Conservation (phyloP, 2,797 vertebrate species). For the Cirrhinus mrigala region DNA sequence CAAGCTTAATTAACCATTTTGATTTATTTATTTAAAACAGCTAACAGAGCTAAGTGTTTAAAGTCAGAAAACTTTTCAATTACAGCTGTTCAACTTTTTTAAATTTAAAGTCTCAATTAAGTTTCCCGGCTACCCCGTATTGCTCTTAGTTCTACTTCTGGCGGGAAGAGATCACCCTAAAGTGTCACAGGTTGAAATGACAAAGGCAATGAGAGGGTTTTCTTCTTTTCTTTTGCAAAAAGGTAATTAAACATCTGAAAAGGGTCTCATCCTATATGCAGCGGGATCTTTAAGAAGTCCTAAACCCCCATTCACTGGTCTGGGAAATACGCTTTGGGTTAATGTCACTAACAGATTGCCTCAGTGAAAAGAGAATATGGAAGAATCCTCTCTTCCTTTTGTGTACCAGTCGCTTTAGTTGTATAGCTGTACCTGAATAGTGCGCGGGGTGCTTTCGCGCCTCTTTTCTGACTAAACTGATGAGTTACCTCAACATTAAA, state of each 20-base stretch:
- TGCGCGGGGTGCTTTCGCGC: slow-evolving; percentile 60
- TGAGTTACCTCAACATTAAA: neutral
- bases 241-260: slow-evolving; percentile 91
- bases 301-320: slow-evolving; percentile 84
- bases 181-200: slow-evolving; percentile 59
- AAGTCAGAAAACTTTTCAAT: neutral
- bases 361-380: slow-evolving; percentile 86
- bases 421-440: slow-evolving; percentile 76
- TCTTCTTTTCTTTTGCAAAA: slow-evolving; percentile 80
- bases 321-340: slow-evolving; percentile 88
- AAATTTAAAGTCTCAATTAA: neutral
- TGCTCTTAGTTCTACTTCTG: slow-evolving; percentile 58
- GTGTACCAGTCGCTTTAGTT: slow-evolving; percentile 76
- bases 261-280: slow-evolving; percentile 90
- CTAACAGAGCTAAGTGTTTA: neutral
- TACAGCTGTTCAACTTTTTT: neutral
- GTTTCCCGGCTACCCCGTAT: neutral
- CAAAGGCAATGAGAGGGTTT: slow-evolving; percentile 69
- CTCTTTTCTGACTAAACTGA: slow-evolving; percentile 34
- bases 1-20: neutral
- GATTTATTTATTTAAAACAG: neutral
- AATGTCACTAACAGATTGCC: slow-evolving; percentile 85
- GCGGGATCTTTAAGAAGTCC: slow-evolving; percentile 85
- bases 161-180: slow-evolving; percentile 66
- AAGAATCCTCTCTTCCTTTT: slow-evolving; percentile 83